These are phyloP conservation scores for Drosophila ezoana DNA, from an alignment of 2,888 invertebrate genomes.

Conservation along the genomic window DNA sequence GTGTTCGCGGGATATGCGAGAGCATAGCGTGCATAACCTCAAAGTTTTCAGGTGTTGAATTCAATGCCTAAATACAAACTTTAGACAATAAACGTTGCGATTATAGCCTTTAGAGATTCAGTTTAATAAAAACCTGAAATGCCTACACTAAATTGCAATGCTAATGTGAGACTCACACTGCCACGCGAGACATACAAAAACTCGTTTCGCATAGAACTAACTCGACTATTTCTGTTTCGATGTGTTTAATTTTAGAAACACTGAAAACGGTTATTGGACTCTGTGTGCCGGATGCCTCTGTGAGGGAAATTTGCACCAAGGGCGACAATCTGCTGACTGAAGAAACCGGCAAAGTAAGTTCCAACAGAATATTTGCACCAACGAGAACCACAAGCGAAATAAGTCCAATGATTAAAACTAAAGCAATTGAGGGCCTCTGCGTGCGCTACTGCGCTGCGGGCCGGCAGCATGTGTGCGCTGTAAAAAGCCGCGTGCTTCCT, in stretches of 20 bases:
- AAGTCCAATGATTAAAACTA: slow-evolving; percentile 82
- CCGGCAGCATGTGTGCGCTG: slow-evolving; percentile 33
- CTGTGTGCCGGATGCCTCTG: slow-evolving; percentile 94
- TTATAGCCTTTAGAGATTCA: not conserved
- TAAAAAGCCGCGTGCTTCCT: slow-evolving; percentile 31
- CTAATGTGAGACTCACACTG: slow-evolving; percentile 13
- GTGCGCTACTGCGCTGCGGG: slow-evolving; percentile 22
- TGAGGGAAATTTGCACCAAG: slow-evolving; percentile 95
- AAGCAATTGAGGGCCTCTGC: slow-evolving; percentile 74
- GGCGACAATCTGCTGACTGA: slow-evolving; percentile 95
- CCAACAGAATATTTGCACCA: slow-evolving; percentile 9
- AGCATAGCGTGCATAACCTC: slow-evolving; percentile 60
- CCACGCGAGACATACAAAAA: slow-evolving; percentile 32
- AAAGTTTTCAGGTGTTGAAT: slow-evolving; percentile 43
- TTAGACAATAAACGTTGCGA: not conserved
- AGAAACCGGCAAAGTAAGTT: slow-evolving; percentile 94
- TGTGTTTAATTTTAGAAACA: slow-evolving; percentile 89
- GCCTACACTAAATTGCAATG: not conserved
- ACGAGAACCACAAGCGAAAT: not conserved
- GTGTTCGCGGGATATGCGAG: slow-evolving; percentile 53
- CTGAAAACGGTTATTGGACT: slow-evolving; percentile 94
- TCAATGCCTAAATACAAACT: not conserved
- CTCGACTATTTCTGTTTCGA: slow-evolving; percentile 46
- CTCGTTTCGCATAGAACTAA: slow-evolving; percentile 49
- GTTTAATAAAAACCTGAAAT: not conserved